Evolutionary conservation across 2,113 vertebrate genomes (phyloP), one percentile per base, ranked within the genome.

Genomic region (Globicephala melas): DNA sequence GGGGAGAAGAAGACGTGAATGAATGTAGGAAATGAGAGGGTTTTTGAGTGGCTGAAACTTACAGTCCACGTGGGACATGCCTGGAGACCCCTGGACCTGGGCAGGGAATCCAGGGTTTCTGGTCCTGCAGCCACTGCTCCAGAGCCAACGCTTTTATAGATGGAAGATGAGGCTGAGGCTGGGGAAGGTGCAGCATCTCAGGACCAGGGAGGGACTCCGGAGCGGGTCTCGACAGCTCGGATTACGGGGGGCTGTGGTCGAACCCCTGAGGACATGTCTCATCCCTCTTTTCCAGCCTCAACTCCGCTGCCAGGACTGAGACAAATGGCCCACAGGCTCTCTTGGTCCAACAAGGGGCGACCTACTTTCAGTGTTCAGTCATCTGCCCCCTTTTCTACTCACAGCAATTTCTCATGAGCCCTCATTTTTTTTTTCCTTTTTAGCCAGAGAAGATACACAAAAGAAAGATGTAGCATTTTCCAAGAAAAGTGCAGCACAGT

Each of bases 301-400:
- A 11, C 10, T 8, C 20, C 14, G 0, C 28, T 14, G 13, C 63
- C 10, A 8, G 38, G 23, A 44, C 25, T 8, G 23, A 47, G 17
- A 23, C n/a, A 10, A 36, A 36, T 0, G 5, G 2, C 0, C 1
- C 4, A 5, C 1, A 14, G 38, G 25, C 31, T 65, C 60, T n/a
- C 73, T 23, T 0, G 5, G 31, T 50, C 38, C n/a, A 6, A 14
- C 5, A 1, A 23, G 0, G 3, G 28, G 3, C 1, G 3, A 9
- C 18, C 12, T 21, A 0, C 3, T 68, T 63, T 21, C 41, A 38
- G 21, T 11, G 20, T n/a, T 63, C 58, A 13, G 23, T 25, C 20
- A 50, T 38, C 41, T 28, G 31, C 12, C 14, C 6, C 14, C n/a
- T 47, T 55, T 38, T 25, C n/a, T 23, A 1, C 8, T 25, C 73